Percentiles rank a stretch among this genome's conserved stretches.
Conservation (phyloP, 2,113 vertebrate genomes). For the Oryzias curvinotus region DNA sequence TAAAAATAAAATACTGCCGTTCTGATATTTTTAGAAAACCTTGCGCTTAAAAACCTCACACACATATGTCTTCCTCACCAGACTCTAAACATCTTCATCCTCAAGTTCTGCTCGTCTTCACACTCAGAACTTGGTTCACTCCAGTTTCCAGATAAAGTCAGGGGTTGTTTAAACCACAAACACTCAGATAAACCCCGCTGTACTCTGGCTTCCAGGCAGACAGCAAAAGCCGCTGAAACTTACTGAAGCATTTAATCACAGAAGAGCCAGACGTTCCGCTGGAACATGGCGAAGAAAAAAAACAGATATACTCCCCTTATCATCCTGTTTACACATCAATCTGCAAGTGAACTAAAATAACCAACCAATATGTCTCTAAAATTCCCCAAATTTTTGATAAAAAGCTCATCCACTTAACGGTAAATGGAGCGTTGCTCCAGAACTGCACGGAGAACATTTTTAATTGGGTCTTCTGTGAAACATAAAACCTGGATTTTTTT, state of each 20-base stretch:
- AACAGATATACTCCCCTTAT: neutral
- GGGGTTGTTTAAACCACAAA: constrained; percentile 1
- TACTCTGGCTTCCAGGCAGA: neutral
- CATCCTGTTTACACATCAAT: neutral
- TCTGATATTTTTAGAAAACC: too few species aligned
- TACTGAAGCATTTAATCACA: neutral
- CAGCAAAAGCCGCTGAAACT: neutral
- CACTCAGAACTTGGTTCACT: neutral
- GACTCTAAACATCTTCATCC: neutral
- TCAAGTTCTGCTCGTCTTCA: neutral
- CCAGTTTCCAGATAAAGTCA: neutral
- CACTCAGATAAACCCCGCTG: neutral
- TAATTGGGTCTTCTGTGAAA: too few species aligned
- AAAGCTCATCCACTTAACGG: too few species aligned
- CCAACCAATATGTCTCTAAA: too few species aligned
- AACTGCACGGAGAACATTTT: too few species aligned
- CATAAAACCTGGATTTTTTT: too few species aligned
- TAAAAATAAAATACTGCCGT: too few species aligned
- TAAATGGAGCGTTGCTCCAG: too few species aligned
- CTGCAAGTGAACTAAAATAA: neutral
- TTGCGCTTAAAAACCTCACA: too few species aligned
- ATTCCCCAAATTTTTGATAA: too few species aligned
- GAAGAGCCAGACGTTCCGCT: neutral
- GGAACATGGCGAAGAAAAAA: neutral
- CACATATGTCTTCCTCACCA: neutral